Conservation (phyloP, 2,888 invertebrate genomes). For the Andricus curvator region DNA sequence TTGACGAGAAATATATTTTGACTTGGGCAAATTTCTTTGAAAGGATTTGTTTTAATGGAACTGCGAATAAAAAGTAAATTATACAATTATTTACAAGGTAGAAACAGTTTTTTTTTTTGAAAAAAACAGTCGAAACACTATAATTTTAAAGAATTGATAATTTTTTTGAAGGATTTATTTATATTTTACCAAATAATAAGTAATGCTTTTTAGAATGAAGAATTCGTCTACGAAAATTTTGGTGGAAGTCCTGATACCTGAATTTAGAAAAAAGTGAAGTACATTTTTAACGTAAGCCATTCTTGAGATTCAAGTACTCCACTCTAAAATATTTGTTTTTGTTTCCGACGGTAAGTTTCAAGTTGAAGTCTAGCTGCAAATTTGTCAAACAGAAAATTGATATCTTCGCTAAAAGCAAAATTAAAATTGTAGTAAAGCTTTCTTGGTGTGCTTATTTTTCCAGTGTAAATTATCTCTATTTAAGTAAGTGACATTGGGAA, state of each 20-base stretch:
- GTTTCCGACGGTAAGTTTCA: constrained; percentile 44
- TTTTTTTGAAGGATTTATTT: too few species aligned
- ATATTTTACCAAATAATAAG: too few species aligned
- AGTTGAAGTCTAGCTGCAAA: constrained; percentile 21
- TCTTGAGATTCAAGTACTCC: not conserved
- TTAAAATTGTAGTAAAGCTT: not conserved
- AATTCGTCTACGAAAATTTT: not conserved
- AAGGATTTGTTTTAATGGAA: too few species aligned
- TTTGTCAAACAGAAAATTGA: constrained; percentile 6
- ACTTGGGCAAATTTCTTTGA: too few species aligned
- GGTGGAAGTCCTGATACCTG: not conserved
- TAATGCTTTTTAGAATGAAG: not conserved
- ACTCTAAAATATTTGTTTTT: not conserved
- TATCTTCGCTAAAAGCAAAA: not conserved
- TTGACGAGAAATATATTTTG: too few species aligned
- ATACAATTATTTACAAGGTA: too few species aligned
- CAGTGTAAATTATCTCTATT: too few species aligned
- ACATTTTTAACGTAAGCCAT: not conserved
- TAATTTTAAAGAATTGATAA: not conserved
- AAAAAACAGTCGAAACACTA: not conserved
- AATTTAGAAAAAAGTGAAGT: not conserved
- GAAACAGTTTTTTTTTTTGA: not conserved
- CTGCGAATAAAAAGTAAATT: too few species aligned
- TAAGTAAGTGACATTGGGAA: constrained; percentile 11
- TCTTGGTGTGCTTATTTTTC: too few species aligned